A percentile compares a stretch with the other conserved stretches of the same genome.
Conservation (phyloP, 2,113 vertebrate species). For the Tichodroma muraria region DNA sequence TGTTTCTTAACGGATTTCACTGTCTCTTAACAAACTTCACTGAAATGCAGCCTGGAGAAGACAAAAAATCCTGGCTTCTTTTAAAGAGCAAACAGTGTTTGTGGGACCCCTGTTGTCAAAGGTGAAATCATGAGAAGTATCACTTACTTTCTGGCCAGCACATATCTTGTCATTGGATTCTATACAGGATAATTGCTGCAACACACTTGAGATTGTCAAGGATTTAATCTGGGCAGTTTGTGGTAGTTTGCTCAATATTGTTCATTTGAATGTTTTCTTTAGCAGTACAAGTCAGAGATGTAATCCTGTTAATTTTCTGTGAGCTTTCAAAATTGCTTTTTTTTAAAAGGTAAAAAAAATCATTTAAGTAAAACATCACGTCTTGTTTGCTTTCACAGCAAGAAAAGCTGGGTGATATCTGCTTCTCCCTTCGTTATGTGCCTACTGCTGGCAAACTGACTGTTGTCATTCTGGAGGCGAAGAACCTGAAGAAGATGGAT, state of each 20-base stretch:
- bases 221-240: background rate
- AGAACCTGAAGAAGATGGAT: constrained; percentile 99
- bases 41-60: background rate
- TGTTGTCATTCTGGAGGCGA: constrained; percentile 94
- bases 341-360: background rate
- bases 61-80: background rate
- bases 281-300: background rate
- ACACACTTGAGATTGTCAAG: background rate
- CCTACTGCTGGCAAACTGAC: constrained; percentile 97
- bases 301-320: background rate
- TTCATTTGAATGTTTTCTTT: background rate
- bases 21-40: too few relatives aligned
- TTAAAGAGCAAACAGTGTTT: background rate
- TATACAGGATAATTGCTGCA: background rate
- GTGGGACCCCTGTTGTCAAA: background rate
- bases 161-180: background rate
- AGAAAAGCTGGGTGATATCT: constrained; percentile 98
- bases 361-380: background rate
- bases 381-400: constrained; percentile 78
- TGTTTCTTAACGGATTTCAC: background rate
- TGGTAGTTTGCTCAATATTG: background rate
- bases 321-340: background rate
- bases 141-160: background rate
- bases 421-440: constrained; percentile 96
- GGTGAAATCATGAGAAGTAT: background rate